Conservation (phyloP, 2,797 vertebrate genomes). For the Hephaestus fuliginosus region DNA sequence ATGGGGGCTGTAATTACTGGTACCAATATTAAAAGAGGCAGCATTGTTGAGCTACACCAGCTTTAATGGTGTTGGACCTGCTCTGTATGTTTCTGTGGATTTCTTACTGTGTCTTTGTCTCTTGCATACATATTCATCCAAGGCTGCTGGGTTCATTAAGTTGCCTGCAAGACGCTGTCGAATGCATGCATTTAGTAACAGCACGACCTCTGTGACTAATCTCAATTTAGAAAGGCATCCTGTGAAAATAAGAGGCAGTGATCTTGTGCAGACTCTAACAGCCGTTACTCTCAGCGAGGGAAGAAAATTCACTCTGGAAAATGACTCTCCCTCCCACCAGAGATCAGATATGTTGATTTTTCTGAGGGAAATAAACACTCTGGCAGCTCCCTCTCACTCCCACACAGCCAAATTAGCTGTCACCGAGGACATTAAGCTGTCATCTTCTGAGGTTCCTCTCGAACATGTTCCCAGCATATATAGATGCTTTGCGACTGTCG, state of each 20-base stretch:
- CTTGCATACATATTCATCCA: constrained; percentile 35
- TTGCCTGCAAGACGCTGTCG: constrained; percentile 32
- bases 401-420: constrained; percentile 73
- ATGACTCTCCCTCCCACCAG: constrained; percentile 66
- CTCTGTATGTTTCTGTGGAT: constrained; percentile 14
- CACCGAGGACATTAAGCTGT: constrained; percentile 72
- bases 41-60: neutral
- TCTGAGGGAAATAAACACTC: constrained; percentile 66
- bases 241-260: constrained; percentile 56
- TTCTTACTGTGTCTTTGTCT: constrained; percentile 33
- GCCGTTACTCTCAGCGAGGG: constrained; percentile 30
- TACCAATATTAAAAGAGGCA: neutral
- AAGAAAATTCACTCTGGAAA: constrained; percentile 65
- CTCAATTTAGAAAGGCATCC: constrained; percentile 64
- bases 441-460: constrained; percentile 63
- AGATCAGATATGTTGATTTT: constrained; percentile 79
- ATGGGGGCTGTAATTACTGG: neutral
- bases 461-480: constrained; percentile 44
- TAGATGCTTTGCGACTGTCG: constrained; percentile 21
- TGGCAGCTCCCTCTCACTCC: constrained; percentile 67
- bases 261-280: constrained; percentile 54
- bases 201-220: constrained; percentile 65
- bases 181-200: constrained; percentile 54
- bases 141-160: constrained; percentile 51
- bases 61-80: neutral